These are phyloP conservation scores for Panurus biarmicus DNA, from an alignment of 2,113 vertebrate genomes.

Conservation along the genomic window DNA sequence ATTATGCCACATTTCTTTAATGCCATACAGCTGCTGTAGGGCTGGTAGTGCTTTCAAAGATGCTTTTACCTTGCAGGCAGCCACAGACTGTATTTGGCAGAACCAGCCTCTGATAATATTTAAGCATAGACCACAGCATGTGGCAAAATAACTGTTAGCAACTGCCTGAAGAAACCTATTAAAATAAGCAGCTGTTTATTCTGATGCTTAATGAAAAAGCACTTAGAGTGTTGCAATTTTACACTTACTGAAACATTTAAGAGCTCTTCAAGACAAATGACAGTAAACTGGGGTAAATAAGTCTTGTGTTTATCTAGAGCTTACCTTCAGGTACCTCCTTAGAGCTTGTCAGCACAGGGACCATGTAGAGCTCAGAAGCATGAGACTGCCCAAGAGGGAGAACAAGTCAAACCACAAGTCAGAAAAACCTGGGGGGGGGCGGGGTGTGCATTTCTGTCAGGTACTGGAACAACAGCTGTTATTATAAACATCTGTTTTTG, in stretches of 20 bases:
- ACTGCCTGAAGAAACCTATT: not conserved
- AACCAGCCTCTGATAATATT: not conserved
- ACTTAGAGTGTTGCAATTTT: not conserved
- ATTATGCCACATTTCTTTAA: not conserved
- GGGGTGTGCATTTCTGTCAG: not conserved
- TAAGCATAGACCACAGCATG: not conserved
- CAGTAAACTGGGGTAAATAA: not conserved
- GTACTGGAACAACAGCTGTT: not conserved
- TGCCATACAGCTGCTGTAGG: not conserved
- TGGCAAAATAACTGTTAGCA: not conserved
- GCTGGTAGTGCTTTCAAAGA: not conserved
- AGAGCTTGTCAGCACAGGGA: constrained; percentile 22
- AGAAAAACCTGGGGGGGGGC: fast-evolving
- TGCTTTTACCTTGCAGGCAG: not conserved
- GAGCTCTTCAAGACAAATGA: not conserved
- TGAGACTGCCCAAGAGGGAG: constrained; percentile 31
- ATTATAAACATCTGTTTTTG: not conserved
- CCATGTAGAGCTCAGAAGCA: constrained; percentile 4
- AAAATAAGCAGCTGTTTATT: not conserved
- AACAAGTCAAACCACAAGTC: not conserved
- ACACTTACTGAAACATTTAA: not conserved
- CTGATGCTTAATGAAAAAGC: not conserved
- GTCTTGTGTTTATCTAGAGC: not conserved
- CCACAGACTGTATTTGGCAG: not conserved
- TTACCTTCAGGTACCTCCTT: constrained; percentile 25